These are phyloP conservation scores for Mesochorus sp. DNA, from an alignment of 2,888 invertebrate genomes.

Conservation along the genomic window DNA sequence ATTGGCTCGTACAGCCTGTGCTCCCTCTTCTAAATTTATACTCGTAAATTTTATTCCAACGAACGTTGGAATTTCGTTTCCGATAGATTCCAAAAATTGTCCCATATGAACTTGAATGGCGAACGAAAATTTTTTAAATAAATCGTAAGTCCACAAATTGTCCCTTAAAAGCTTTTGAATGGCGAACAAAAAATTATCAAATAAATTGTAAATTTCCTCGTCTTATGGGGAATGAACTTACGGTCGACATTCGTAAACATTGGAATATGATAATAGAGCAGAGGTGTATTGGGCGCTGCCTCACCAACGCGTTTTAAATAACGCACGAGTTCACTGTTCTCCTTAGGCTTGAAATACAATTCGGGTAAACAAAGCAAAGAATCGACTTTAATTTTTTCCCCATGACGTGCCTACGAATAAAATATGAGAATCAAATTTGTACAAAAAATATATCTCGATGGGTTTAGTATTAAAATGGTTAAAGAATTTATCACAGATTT, in stretches of 20 bases:
- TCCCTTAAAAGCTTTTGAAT: no score
- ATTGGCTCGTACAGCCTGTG: constrained; percentile 84
- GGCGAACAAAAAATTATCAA: neutral
- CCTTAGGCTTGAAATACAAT: constrained; percentile 88
- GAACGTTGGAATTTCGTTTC: constrained; percentile 87
- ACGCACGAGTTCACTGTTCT: constrained; percentile 85
- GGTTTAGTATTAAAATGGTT: no score
- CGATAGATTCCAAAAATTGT: constrained; percentile 86
- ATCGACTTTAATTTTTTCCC: constrained; percentile 86
- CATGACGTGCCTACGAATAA: constrained; percentile 86
- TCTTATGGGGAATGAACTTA: constrained; percentile 83
- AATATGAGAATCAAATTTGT: no score
- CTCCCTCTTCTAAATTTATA: constrained; percentile 87
- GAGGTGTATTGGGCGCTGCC: constrained; percentile 89
- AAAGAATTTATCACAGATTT: no score
- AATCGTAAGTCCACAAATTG: neutral
- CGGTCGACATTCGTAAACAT: constrained; percentile 87
- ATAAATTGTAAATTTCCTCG: neutral
- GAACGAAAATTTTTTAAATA: neutral
- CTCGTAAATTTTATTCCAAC: constrained; percentile 93
- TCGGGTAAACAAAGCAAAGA: constrained; percentile 90
- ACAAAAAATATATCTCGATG: no score
- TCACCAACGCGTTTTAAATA: constrained; percentile 87
- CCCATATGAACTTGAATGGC: constrained; percentile 88
- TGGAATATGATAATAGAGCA: constrained; percentile 93